phyloP scores from a whole-genome alignment of 1,140 invertebrate species.

The Drosophila bocki region DNA sequence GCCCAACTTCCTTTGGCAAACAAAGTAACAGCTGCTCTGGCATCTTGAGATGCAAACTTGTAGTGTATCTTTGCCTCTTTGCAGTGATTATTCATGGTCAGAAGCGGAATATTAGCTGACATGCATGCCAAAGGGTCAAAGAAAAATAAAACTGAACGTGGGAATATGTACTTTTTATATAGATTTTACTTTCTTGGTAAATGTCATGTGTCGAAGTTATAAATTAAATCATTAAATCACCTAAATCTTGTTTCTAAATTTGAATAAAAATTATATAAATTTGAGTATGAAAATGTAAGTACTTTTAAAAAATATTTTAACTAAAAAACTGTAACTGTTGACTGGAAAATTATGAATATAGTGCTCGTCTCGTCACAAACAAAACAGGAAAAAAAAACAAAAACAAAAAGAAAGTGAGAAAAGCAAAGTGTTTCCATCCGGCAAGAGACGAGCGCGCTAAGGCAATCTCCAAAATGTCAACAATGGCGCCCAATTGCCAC shows the following conservation, averaged over 20 bases:
- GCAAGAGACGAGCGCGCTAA: neutral
- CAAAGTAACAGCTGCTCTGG: neutral
- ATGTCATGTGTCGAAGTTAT: neutral
- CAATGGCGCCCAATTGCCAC: constrained; percentile 35
- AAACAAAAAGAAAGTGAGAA: neutral
- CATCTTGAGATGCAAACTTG: constrained; percentile 3
- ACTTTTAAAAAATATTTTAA: neutral
- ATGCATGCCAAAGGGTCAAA: neutral
- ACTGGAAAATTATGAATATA: constrained; percentile 15
- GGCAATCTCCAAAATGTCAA: constrained; percentile 43
- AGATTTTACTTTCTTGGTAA: too few relatives aligned
- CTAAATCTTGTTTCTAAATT: neutral
- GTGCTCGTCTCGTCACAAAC: constrained; percentile 1
- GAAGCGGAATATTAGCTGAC: neutral
- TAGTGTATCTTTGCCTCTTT: neutral
- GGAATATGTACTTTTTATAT: neutral
- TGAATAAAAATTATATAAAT: neutral
- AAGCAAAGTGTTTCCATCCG: constrained; percentile 17
- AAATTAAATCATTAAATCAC: neutral
- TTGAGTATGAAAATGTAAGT: neutral
- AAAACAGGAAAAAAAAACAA: neutral
- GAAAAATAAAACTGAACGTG: too few relatives aligned
- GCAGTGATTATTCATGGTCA: constrained; percentile 2
- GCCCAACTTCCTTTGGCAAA: neutral
- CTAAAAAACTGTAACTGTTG: neutral